Percentiles rank a stretch among this genome's conserved stretches.
These are phyloP conservation scores for Rhabdornis inornatus DNA, from an alignment of 2,113 vertebrate species.

Conservation along the genomic window DNA sequence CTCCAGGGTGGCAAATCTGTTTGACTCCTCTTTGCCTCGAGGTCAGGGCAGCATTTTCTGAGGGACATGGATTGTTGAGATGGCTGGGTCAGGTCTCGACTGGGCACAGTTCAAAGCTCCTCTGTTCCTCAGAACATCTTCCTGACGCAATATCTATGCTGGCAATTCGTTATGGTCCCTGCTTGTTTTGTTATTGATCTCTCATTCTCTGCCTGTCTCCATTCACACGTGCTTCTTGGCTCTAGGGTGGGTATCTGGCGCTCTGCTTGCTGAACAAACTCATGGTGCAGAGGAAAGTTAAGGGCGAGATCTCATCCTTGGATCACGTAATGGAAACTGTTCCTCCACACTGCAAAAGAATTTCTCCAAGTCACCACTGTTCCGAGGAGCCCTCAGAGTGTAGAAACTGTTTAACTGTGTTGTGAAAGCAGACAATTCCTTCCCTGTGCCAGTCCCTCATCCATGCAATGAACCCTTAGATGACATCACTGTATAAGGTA, in stretches of 20 bases:
- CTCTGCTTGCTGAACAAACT: not conserved
- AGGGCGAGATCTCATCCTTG: not conserved
- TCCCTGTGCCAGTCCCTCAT: not conserved
- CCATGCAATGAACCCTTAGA: not conserved
- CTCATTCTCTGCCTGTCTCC: not conserved
- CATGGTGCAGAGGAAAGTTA: not conserved
- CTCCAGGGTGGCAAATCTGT: not conserved
- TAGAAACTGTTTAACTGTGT: not conserved
- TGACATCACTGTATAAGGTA: not conserved
- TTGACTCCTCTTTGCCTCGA: not conserved
- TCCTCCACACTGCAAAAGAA: not conserved
- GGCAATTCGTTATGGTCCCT: not conserved
- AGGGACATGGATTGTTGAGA: not conserved
- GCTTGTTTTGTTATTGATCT: not conserved
- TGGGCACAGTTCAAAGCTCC: not conserved
- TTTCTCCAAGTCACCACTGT: not conserved
- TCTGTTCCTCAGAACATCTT: not conserved
- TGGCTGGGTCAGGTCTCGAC: not conserved
- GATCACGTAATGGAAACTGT: fast-evolving
- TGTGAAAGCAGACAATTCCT: not conserved
- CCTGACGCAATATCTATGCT: not conserved
- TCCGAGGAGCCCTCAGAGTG: not conserved
- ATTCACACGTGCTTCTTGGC: not conserved
- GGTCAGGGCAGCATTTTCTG: not conserved
- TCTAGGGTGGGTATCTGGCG: not conserved